Evolutionary conservation across 2,113 vertebrate genomes (phyloP).

Genomic region (Cettia cetti): DNA sequence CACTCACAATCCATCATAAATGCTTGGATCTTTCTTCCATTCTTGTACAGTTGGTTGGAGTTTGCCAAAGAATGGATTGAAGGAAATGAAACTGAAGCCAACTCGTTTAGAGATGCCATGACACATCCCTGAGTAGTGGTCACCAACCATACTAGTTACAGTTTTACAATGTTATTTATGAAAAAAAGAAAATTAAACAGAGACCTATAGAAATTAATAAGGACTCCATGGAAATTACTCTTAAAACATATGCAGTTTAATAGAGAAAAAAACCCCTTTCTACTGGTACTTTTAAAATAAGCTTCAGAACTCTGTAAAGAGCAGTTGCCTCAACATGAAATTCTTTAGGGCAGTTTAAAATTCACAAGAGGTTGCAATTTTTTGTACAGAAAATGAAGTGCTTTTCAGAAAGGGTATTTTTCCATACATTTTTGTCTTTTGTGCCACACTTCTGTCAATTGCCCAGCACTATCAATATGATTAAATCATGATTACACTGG

Average conservation of each 20-base stretch:
- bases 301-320: conserved; percentile 3
- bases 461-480: neutral
- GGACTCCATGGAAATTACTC: neutral
- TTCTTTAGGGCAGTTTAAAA: neutral
- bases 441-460: neutral
- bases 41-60: neutral
- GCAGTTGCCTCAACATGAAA: neutral
- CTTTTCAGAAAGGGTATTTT: neutral
- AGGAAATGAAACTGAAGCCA: neutral
- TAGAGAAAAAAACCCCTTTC: neutral
- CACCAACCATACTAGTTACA: neutral
- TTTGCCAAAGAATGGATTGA: neutral
- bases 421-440: neutral
- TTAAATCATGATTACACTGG: neutral
- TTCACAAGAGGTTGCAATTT: neutral
- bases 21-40: neutral
- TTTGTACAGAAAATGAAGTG: neutral
- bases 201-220: neutral
- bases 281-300: neutral
- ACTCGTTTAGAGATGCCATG: neutral
- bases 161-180: neutral
- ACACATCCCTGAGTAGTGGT: neutral
- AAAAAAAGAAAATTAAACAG: neutral
- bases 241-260: neutral
- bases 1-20: neutral